phyloP scores from a whole-genome alignment of 2,888 invertebrate species.

The Lepeophtheirus nordmannii region DNA sequence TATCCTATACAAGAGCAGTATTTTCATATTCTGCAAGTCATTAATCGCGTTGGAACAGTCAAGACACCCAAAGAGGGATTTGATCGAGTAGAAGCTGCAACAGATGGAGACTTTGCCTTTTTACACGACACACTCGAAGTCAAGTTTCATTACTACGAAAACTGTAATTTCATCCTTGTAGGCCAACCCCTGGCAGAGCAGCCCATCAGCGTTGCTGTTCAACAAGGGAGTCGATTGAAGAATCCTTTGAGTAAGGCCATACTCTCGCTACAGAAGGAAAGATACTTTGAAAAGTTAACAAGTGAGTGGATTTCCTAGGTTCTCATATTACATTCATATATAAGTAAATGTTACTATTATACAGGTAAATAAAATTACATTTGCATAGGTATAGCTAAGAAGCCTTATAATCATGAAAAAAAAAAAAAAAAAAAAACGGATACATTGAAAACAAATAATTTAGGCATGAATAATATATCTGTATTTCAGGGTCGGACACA shows the following conservation, averaged over 20 bases:
- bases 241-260: constrained; percentile 42
- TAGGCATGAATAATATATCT: too few species aligned
- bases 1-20: constrained; percentile 83
- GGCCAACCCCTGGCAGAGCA: constrained; percentile 79
- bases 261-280: constrained; percentile 64
- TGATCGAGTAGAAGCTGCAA: constrained; percentile 28
- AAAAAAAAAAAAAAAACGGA: too few species aligned
- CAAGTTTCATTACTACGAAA: constrained; percentile 58
- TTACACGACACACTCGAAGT: constrained; percentile 67
- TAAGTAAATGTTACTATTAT: too few species aligned
- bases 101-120: constrained; percentile 69
- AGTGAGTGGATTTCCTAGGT: constrained; percentile 8
- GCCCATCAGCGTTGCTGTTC: constrained; percentile 73
- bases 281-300: constrained; percentile 60
- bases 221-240: constrained; percentile 67
- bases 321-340: too few species aligned
- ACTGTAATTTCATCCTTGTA: constrained; percentile 70
- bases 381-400: too few species aligned
- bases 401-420: too few species aligned
- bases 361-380: too few species aligned
- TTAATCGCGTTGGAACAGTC: constrained; percentile 3
- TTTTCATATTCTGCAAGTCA: constrained; percentile 25
- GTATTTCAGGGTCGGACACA: too few species aligned
- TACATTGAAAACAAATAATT: too few species aligned
- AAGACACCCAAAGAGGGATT: constrained; percentile 20